These are phyloP conservation scores for Eupithecia subumbrata DNA, from an alignment of 2,888 invertebrate species.

Conservation along the genomic window DNA sequence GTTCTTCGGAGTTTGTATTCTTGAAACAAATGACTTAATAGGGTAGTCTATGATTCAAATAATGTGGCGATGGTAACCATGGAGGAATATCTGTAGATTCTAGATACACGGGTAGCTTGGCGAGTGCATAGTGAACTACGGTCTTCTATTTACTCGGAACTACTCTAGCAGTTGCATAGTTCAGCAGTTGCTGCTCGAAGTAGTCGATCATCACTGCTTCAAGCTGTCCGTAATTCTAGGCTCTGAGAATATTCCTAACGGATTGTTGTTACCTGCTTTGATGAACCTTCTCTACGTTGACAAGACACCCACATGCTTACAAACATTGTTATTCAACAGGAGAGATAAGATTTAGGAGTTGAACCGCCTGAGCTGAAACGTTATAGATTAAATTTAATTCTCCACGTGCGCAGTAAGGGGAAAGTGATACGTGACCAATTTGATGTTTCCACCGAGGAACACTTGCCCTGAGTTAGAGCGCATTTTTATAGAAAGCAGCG, in stretches of 20 bases:
- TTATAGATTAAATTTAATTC: conserved; percentile 56
- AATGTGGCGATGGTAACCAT: neutral
- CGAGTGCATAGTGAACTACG: no score
- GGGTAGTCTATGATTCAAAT: neutral
- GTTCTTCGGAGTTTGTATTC: neutral
- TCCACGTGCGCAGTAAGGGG: conserved; percentile 50
- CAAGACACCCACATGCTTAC: conserved; percentile 12
- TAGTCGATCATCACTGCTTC: no score
- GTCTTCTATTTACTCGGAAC: no score
- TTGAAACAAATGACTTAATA: neutral
- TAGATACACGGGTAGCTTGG: no score
- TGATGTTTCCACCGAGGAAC: conserved; percentile 39
- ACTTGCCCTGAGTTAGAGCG: conserved; percentile 3
- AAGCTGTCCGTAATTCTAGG: no score
- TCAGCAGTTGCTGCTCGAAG: no score
- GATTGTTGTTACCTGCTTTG: neutral
- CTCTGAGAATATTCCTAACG: neutral
- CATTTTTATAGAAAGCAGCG: conserved; percentile 16
- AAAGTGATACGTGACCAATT: conserved; percentile 63
- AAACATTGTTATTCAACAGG: conserved; percentile 30
- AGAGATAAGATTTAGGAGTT: conserved; percentile 40
- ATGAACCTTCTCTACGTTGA: neutral
- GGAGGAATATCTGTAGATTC: no score
- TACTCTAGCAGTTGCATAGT: no score
- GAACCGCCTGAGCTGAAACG: conserved; percentile 41